Conservation (phyloP, 2,888 invertebrate genomes). For the Andrena dorsata region DNA sequence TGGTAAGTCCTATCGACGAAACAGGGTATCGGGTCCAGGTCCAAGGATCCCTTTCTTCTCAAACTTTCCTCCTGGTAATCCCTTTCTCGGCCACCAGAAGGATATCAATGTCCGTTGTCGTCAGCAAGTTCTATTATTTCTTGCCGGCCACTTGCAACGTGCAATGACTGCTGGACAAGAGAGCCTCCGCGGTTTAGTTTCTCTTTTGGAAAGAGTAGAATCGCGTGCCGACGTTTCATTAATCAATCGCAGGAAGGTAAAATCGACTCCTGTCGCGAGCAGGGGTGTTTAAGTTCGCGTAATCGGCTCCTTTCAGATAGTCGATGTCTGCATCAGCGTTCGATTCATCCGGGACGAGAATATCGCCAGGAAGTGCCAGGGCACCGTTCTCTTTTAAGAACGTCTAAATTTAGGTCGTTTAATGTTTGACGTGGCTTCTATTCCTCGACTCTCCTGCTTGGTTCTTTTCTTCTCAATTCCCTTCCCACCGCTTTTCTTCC, state of each 20-base stretch:
- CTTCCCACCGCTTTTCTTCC: neutral
- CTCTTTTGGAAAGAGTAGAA: neutral
- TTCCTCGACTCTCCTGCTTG: neutral
- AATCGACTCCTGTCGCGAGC: slow-evolving; percentile 2
- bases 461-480: neutral
- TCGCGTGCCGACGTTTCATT: slow-evolving; percentile 35
- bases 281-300: neutral
- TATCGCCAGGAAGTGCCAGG: neutral
- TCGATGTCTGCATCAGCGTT: neutral
- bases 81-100: neutral
- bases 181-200: neutral
- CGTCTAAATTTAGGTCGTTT: neutral
- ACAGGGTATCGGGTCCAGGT: neutral
- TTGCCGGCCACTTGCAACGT: neutral
- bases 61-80: neutral
- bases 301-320: neutral
- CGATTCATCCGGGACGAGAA: neutral
- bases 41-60: neutral
- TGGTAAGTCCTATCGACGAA: slow-evolving; percentile 2
- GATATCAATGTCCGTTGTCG: neutral
- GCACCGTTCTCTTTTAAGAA: neutral
- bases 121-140: slow-evolving; percentile 1
- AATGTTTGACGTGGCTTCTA: neutral
- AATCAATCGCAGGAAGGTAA: neutral
- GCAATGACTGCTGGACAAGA: neutral